Evolutionary conservation across 2,113 vertebrate genomes (phyloP).

Genomic region (Coregonus clupeaformis): DNA sequence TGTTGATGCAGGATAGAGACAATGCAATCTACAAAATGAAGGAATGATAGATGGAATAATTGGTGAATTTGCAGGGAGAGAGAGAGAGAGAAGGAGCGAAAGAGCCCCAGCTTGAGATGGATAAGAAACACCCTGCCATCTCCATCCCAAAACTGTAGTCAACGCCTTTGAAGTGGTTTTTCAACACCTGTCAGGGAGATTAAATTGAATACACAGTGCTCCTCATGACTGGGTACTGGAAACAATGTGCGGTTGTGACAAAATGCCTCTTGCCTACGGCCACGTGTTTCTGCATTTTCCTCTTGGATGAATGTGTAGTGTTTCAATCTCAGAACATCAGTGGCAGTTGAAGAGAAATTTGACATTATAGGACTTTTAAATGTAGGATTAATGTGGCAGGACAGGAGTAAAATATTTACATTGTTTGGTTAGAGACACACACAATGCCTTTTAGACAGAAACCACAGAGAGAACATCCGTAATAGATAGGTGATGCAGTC

Average conservation of each 20-base stretch:
- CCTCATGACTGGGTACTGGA: constrained; percentile 12
- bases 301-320: not conserved
- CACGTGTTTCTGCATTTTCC: not conserved
- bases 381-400: not conserved
- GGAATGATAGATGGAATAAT: constrained; percentile 8
- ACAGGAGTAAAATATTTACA: too few relatives aligned
- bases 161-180: not conserved
- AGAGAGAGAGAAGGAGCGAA: not conserved
- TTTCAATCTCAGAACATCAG: not conserved
- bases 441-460: too few relatives aligned
- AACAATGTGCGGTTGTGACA: too few relatives aligned
- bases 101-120: not conserved
- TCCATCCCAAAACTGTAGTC: not conserved
- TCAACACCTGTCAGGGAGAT: constrained; percentile 3
- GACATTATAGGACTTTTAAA: not conserved
- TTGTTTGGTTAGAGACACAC: too few relatives aligned
- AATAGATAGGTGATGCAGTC: too few relatives aligned
- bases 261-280: not conserved
- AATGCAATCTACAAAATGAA: too few relatives aligned
- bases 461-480: too few relatives aligned
- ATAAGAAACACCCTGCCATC: not conserved
- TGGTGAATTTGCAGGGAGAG: constrained; percentile 1
- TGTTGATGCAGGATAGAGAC: too few relatives aligned
- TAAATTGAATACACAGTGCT: constrained; percentile 4
- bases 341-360: not conserved